Conservation (phyloP, 2,113 vertebrate genomes). For the Arenaria interpres region DNA sequence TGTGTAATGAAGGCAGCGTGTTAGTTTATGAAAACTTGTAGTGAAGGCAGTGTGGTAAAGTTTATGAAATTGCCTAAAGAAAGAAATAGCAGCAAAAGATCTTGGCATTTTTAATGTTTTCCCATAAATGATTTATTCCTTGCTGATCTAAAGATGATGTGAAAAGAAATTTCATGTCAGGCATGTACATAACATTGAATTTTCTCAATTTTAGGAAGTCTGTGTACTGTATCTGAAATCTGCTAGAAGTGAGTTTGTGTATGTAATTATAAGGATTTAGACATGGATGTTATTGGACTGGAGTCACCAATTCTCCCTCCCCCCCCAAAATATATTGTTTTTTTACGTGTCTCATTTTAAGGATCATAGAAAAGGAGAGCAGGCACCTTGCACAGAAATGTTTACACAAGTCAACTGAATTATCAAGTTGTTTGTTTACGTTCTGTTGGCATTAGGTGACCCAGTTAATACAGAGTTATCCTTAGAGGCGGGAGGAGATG, state of each 20-base stretch:
- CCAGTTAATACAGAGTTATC: slow-evolving; percentile 7
- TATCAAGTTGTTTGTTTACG: neutral
- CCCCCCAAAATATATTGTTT: neutral
- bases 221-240: neutral
- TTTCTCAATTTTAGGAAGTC: neutral
- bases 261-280: neutral
- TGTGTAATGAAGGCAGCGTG: neutral
- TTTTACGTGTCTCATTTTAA: neutral
- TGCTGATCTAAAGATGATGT: neutral
- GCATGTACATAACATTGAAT: neutral
- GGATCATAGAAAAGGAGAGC: neutral
- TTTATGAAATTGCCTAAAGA: neutral
- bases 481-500: neutral
- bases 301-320: no score
- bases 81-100: neutral
- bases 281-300: neutral
- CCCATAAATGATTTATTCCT: neutral
- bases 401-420: neutral
- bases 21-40: neutral
- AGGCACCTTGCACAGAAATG: neutral
- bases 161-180: neutral
- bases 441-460: slow-evolving; percentile 5
- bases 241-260: neutral
- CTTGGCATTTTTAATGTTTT: neutral
- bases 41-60: neutral